phyloP scores from a whole-genome alignment of 1,140 invertebrate genomes.

The Saxidomus purpurata region DNA sequence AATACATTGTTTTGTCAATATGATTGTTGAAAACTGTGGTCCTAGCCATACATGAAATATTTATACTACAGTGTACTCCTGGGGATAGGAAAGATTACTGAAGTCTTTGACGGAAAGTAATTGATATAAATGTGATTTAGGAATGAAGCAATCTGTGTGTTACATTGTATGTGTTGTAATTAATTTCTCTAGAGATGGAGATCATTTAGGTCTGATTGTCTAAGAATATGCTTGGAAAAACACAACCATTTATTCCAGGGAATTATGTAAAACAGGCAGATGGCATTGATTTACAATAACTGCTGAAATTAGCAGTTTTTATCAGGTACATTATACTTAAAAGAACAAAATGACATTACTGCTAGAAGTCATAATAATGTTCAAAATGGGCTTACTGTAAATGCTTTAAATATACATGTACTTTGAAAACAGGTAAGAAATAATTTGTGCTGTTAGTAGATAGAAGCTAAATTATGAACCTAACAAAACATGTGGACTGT shows the following conservation, averaged over 20 bases:
- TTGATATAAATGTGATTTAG: slow-evolving; percentile 24
- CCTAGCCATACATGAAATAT: not conserved
- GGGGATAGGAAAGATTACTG: slow-evolving; percentile 12
- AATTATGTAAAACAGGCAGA: not conserved
- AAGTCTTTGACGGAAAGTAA: slow-evolving; percentile 7
- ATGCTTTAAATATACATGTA: too few relatives aligned
- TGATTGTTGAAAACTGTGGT: not conserved
- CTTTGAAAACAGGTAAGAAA: too few relatives aligned
- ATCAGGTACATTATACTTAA: too few relatives aligned
- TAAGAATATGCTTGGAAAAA: not conserved
- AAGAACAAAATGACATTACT: too few relatives aligned
- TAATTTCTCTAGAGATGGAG: slow-evolving; percentile 1
- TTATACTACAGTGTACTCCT: not conserved
- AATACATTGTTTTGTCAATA: not conserved
- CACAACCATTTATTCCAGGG: not conserved
- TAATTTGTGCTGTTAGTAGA: too few relatives aligned
- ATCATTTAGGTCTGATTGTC: not conserved
- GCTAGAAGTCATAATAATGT: too few relatives aligned
- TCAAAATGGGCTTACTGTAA: too few relatives aligned
- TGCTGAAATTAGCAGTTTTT: too few relatives aligned
- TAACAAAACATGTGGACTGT: too few relatives aligned
- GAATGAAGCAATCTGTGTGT: not conserved
- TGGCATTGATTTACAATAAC: not conserved
- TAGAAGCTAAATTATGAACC: too few relatives aligned
- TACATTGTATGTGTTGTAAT: not conserved